Conservation (phyloP, 2,113 vertebrate species). For the Chloroceryle aenea region DNA sequence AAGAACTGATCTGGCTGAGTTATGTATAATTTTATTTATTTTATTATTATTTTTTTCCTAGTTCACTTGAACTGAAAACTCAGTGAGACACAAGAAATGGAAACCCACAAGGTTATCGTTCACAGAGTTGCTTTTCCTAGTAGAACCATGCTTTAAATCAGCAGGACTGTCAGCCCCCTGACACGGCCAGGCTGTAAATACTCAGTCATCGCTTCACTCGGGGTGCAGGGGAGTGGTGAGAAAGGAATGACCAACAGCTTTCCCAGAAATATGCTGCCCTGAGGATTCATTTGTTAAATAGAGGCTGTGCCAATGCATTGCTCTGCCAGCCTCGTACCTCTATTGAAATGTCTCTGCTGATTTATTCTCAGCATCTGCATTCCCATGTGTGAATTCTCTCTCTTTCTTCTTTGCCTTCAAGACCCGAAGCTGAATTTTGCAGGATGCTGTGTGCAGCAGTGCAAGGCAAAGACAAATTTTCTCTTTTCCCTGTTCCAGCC, state of each 20-base stretch:
- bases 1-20: neutral
- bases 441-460: neutral
- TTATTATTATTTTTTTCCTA: neutral
- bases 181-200: neutral
- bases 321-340: neutral
- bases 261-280: constrained; percentile 8
- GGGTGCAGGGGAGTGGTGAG: neutral
- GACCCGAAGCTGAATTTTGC: neutral
- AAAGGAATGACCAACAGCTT: constrained; percentile 33
- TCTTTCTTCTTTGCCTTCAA: neutral
- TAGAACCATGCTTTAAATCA: constrained; percentile 13
- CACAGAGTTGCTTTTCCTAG: neutral
- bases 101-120: neutral
- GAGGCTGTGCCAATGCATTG: neutral
- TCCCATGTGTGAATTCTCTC: neutral
- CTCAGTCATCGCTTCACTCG: neutral
- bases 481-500: neutral
- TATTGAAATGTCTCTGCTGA: neutral
- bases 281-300: constrained; percentile 5
- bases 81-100: neutral
- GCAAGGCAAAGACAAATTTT: neutral
- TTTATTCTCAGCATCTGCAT: neutral
- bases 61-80: neutral
- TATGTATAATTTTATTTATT: neutral
- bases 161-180: neutral